phyloP scores from a whole-genome alignment of 2,888 invertebrate species.

The Stenodera caucasica region DNA sequence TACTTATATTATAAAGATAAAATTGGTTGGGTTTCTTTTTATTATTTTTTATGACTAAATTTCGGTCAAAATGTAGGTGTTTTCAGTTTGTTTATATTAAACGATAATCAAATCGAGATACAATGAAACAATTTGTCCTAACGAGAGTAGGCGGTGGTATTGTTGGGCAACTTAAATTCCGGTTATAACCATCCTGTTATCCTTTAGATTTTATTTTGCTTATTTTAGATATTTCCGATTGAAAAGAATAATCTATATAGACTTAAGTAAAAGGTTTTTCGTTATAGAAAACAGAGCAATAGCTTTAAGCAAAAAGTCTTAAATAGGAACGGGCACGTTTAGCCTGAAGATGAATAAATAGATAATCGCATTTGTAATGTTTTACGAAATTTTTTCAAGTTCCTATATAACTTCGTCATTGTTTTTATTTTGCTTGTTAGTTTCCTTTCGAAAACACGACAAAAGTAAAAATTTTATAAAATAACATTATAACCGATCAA shows the following conservation, averaged over 20 bases:
- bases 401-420: background rate
- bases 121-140: constrained; percentile 1
- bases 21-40: background rate
- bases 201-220: background rate
- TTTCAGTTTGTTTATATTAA: background rate
- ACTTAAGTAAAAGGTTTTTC: constrained; percentile 37
- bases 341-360: constrained; percentile 33
- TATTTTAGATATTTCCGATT: too few species aligned
- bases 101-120: background rate
- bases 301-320: constrained; percentile 4
- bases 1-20: background rate
- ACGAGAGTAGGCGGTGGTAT: background rate
- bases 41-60: background rate
- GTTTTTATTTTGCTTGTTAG: constrained; percentile 13
- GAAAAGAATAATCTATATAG: too few species aligned
- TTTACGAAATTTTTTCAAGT: background rate
- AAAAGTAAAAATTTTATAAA: constrained; percentile 9
- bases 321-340: constrained; percentile 30
- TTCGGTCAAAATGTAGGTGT: background rate
- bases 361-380: constrained; percentile 29
- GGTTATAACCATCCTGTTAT: background rate
- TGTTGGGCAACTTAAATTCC: background rate
- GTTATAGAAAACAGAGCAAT: constrained; percentile 11
- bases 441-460: background rate
- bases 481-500: constrained; percentile 34